phyloP scores from a whole-genome alignment of 2,888 invertebrate genomes.

The Eudemis profundana region DNA sequence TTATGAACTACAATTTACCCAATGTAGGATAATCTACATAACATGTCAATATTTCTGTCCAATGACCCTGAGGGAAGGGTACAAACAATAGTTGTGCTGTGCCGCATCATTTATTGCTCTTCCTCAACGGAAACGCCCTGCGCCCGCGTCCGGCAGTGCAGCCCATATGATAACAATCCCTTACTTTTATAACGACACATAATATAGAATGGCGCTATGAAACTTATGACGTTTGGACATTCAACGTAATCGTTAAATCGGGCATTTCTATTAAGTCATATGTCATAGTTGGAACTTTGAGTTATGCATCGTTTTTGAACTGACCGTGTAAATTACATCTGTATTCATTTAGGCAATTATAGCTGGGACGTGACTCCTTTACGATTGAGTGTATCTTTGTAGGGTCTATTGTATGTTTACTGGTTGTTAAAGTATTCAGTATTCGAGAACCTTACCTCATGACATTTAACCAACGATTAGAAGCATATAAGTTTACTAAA shows the following conservation, averaged over 20 bases:
- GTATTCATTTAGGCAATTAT: constrained; percentile 37
- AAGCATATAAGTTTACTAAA: no score
- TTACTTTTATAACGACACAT: neutral
- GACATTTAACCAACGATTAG: neutral
- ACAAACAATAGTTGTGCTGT: constrained; percentile 67
- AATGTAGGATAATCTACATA: constrained; percentile 5
- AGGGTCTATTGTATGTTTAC: neutral
- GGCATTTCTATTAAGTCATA: neutral
- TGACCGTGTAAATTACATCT: constrained; percentile 7
- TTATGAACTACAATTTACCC: neutral
- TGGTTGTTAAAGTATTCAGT: neutral
- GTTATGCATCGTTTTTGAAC: constrained; percentile 16
- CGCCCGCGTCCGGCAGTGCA: constrained; percentile 73
- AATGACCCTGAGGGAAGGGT: constrained; percentile 66
- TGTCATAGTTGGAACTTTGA: neutral
- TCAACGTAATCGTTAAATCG: neutral
- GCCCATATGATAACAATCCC: constrained; percentile 20
- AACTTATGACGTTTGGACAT: neutral
- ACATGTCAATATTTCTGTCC: constrained; percentile 56
- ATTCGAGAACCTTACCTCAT: neutral
- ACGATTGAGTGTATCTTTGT: constrained; percentile 9
- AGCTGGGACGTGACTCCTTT: constrained; percentile 28
- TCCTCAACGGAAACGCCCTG: constrained; percentile 43
- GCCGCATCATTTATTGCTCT: constrained; percentile 74
- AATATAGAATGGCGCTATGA: neutral